A percentile compares a stretch with the other conserved stretches of the same genome.
phyloP scores from a whole-genome alignment of 2,113 vertebrate species.

The Eulacestoma nigropectus region DNA sequence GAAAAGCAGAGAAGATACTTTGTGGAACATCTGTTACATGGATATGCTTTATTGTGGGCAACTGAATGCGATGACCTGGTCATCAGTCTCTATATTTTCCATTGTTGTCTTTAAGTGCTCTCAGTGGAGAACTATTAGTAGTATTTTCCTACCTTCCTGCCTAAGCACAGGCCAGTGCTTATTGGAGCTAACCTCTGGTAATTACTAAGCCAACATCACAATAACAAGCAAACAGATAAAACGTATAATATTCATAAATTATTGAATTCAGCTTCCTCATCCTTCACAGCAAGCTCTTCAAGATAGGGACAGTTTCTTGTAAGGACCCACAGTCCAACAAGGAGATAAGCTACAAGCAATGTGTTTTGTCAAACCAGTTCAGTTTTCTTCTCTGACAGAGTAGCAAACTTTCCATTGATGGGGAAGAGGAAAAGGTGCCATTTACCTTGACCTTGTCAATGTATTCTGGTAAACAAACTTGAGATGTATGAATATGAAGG shows the following conservation, averaged over 20 bases:
- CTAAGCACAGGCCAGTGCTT: not conserved
- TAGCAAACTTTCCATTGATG: not conserved
- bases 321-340: not conserved
- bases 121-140: not conserved
- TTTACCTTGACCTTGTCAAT: not conserved
- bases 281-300: not conserved
- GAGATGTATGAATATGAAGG: not conserved
- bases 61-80: not conserved
- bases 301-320: not conserved
- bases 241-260: constrained; percentile 20
- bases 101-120: not conserved
- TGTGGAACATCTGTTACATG: not conserved
- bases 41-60: not conserved
- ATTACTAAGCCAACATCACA: not conserved
- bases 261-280: not conserved
- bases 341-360: not conserved
- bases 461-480: not conserved
- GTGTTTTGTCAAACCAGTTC: not conserved
- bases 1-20: not conserved
- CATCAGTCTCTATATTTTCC: not conserved
- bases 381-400: not conserved
- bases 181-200: not conserved
- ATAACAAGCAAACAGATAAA: constrained; percentile 6
- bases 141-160: not conserved
- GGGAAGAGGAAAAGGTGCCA: not conserved